These are phyloP conservation scores for Cosmopolites sordidus DNA, from an alignment of 2,888 invertebrate genomes.

Conservation along the genomic window DNA sequence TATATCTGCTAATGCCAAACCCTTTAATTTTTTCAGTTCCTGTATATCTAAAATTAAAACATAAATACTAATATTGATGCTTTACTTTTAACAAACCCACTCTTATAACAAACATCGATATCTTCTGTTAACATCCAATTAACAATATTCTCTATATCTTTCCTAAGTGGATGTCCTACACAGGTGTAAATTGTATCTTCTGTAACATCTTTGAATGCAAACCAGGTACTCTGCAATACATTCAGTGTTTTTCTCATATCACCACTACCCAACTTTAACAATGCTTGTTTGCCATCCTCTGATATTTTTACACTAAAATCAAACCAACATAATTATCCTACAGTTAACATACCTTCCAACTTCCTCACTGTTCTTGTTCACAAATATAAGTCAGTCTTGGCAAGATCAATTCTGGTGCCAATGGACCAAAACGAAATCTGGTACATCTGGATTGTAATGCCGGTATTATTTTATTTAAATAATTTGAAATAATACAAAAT, in stretches of 20 bases:
- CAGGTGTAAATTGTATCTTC: slow-evolving; percentile 93
- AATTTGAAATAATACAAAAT: slow-evolving; percentile 99
- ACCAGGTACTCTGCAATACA: slow-evolving; percentile 91
- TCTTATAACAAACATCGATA: slow-evolving; percentile 69
- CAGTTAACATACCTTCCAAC: too few relatives aligned
- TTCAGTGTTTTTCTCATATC: slow-evolving; percentile 98
- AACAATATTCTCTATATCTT: slow-evolving; percentile 83
- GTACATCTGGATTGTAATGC: slow-evolving; percentile 98
- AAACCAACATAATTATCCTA: too few relatives aligned
- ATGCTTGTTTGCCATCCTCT: slow-evolving; percentile 83
- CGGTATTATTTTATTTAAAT: slow-evolving; percentile 96
- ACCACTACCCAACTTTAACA: slow-evolving; percentile 85
- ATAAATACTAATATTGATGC: not conserved
- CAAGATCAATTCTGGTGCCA: slow-evolving; percentile 78
- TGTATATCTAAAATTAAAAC: slow-evolving; percentile 59
- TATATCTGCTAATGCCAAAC: slow-evolving; percentile 89
- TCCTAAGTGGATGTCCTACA: slow-evolving; percentile 90
- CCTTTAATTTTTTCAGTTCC: slow-evolving; percentile 82
- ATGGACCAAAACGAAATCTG: slow-evolving; percentile 90
- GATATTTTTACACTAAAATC: slow-evolving; percentile 70
- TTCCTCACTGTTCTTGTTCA: slow-evolving; percentile 69
- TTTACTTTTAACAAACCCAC: slow-evolving; percentile 60
- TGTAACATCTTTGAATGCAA: slow-evolving; percentile 84
- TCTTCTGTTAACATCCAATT: slow-evolving; percentile 80
- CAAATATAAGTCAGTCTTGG: slow-evolving; percentile 85